Conservation (phyloP, 1,140 invertebrate species). For the Nylanderia fulva region DNA sequence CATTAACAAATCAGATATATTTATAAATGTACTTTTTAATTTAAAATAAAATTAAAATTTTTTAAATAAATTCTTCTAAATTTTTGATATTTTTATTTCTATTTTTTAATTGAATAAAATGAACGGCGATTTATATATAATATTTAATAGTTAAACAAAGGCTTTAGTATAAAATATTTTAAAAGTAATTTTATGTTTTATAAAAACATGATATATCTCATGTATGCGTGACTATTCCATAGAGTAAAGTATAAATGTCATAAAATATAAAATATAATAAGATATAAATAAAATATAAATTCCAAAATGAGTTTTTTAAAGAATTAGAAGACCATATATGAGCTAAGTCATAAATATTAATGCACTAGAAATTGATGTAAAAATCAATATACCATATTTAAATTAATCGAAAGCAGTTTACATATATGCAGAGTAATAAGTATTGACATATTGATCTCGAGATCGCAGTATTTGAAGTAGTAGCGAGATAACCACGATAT, state of each 20-base stretch:
- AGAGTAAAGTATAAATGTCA: not conserved
- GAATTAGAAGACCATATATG: not conserved
- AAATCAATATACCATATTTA: not conserved
- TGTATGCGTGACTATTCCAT: not conserved
- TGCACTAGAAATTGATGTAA: not conserved
- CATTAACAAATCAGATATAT: not conserved
- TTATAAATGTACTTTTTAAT: not conserved
- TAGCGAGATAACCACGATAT: not conserved
- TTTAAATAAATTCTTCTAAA: not conserved
- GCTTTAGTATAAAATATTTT: not conserved
- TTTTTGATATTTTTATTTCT: not conserved
- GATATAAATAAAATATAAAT: too few relatives aligned
- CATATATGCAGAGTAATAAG: not conserved
- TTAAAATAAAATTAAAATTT: constrained; percentile 6
- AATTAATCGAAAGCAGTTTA: not conserved
- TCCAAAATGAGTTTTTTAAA: not conserved
- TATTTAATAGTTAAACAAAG: not conserved
- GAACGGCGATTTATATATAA: not conserved
- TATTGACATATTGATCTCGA: not conserved
- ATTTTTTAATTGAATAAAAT: not conserved
- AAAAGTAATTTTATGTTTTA: not conserved
- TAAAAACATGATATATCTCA: not conserved
- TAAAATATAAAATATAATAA: too few relatives aligned
- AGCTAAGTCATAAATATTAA: not conserved
- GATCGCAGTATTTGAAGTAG: not conserved